Evolutionary conservation across 2,113 vertebrate species (phyloP).

Genomic region (Edolisoma coerulescens): DNA sequence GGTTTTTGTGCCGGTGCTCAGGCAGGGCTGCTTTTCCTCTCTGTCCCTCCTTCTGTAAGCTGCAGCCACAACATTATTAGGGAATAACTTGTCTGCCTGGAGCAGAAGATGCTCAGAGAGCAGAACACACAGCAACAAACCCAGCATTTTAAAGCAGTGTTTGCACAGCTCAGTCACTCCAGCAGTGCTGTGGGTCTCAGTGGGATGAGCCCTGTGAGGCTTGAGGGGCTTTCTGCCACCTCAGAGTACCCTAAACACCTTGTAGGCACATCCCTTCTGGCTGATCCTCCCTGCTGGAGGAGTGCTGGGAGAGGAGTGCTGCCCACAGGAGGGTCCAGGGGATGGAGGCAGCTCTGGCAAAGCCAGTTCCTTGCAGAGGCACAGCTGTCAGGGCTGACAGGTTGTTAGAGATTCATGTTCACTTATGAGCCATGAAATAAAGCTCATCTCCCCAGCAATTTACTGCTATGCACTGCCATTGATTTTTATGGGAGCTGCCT

Average conservation of each 20-base stretch:
- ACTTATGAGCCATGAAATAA: constrained; percentile 48
- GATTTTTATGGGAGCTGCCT: constrained; percentile 29
- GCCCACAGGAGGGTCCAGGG: fast-evolving
- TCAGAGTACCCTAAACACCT: neutral
- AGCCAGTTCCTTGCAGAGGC: neutral
- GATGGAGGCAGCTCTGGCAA: neutral
- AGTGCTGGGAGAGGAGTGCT: neutral
- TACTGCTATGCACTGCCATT: neutral
- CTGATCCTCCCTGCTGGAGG: neutral
- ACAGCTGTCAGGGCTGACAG: neutral
- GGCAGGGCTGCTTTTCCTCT: neutral
- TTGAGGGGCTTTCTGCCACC: neutral
- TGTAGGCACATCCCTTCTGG: neutral
- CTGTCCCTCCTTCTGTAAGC: neutral
- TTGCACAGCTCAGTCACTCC: neutral
- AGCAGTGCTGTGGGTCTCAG: neutral
- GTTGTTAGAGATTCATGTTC: neutral
- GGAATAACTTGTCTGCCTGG: neutral
- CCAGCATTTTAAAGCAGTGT: fast-evolving
- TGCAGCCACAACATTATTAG: fast-evolving
- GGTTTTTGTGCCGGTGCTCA: neutral
- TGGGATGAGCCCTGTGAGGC: neutral
- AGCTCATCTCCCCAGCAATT: constrained; percentile 24
- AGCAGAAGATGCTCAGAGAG: neutral
- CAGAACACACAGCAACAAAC: neutral